phyloP scores from a whole-genome alignment of 2,888 invertebrate genomes.

The Meghimatium bilineatum region DNA sequence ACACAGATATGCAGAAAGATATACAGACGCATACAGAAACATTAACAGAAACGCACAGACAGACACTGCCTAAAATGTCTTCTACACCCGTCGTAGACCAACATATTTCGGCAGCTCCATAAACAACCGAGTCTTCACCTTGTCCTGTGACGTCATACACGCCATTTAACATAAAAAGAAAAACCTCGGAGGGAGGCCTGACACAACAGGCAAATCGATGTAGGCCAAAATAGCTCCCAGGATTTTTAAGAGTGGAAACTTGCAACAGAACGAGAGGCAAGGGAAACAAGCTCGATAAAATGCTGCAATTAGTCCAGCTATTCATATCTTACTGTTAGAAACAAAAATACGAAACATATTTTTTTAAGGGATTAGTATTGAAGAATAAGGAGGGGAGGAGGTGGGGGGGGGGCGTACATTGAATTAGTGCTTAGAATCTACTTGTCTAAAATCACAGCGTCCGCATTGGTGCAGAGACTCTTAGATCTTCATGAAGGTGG shows the following conservation, averaged over 20 bases:
- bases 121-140: neutral
- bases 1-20: neutral
- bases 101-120: too few species aligned
- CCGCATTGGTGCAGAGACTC: too few species aligned
- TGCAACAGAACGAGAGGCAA: neutral
- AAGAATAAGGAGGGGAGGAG: neutral
- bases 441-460: too few species aligned
- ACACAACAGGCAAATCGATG: neutral
- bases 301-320: neutral
- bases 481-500: too few species aligned
- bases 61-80: neutral
- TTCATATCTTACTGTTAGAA: neutral
- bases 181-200: neutral
- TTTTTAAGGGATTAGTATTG: too few species aligned
- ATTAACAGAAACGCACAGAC: neutral
- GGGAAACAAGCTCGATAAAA: neutral
- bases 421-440: too few species aligned
- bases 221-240: neutral
- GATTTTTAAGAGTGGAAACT: neutral
- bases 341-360: too few species aligned
- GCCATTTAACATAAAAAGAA: neutral
- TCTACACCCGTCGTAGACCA: too few species aligned
- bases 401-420: too few species aligned
- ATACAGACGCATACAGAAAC: neutral
- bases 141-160: neutral